Percentiles rank a stretch among this genome's conserved stretches.
These are phyloP conservation scores for Morphnarchus princeps DNA, from an alignment of 2,113 vertebrate genomes.

Conservation along the genomic window DNA sequence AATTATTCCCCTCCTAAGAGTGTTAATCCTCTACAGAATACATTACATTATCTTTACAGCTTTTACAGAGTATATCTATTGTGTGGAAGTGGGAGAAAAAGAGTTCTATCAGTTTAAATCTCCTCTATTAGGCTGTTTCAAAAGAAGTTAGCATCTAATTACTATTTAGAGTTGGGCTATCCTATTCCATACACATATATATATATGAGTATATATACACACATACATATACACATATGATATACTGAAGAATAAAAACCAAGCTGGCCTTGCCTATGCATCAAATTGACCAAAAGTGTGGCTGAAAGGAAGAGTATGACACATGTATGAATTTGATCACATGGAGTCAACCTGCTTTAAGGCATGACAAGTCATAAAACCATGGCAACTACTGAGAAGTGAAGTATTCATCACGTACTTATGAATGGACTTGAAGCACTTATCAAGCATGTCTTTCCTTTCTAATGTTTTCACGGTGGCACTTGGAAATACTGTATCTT, in stretches of 20 bases:
- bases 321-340: background rate
- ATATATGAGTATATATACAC: accelerated
- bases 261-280: background rate
- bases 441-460: background rate
- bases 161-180: background rate
- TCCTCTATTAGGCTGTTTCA: background rate
- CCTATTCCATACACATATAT: background rate
- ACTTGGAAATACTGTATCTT: background rate
- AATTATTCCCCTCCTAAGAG: background rate
- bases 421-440: background rate
- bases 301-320: background rate
- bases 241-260: background rate
- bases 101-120: background rate
- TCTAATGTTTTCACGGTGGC: background rate
- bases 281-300: background rate
- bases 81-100: background rate
- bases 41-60: background rate
- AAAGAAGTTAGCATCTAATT: background rate
- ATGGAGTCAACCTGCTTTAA: background rate
- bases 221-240: background rate
- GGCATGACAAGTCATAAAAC: background rate
- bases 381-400: background rate
- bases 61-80: background rate
- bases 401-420: background rate
- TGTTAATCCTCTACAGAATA: background rate